phyloP scores from a whole-genome alignment of 1,140 invertebrate genomes.

The Rhizoglyphus robini region DNA sequence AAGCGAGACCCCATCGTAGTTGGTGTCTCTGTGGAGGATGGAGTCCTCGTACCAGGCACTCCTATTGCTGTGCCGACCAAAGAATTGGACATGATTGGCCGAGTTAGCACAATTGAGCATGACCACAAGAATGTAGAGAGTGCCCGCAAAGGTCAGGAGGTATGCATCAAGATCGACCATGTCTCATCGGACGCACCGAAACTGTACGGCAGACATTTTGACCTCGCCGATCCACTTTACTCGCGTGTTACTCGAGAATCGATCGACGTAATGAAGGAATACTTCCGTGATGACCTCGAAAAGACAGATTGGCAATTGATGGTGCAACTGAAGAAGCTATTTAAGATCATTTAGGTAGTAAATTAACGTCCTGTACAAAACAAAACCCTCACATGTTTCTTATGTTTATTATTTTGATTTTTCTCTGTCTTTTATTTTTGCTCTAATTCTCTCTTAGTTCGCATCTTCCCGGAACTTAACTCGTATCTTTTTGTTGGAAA shows the following conservation, averaged over 20 bases:
- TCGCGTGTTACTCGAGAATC: constrained; percentile 90
- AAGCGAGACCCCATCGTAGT: constrained; percentile 92
- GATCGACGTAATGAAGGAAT: constrained; percentile 97
- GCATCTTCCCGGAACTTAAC: too few species aligned
- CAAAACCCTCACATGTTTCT: not conserved
- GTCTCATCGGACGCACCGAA: constrained; percentile 91
- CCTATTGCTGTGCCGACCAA: constrained; percentile 90
- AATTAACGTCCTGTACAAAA: not conserved
- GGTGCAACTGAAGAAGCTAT: constrained; percentile 93
- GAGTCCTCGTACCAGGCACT: constrained; percentile 86
- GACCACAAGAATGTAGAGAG: constrained; percentile 65
- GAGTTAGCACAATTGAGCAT: constrained; percentile 86
- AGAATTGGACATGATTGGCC: constrained; percentile 67
- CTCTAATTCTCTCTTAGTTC: too few species aligned
- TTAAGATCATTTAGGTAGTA: constrained; percentile 55
- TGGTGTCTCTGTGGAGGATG: constrained; percentile 89
- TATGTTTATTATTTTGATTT: not conserved
- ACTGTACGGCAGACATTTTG: constrained; percentile 95
- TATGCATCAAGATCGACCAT: constrained; percentile 96
- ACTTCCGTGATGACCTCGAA: constrained; percentile 90
- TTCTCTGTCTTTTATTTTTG: not conserved
- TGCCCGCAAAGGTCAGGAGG: constrained; percentile 89
- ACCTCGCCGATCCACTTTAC: constrained; percentile 80
- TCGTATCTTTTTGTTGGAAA: too few species aligned
- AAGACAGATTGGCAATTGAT: constrained; percentile 96